Evolutionary conservation across 1,140 invertebrate genomes (phyloP), one percentile per base, ranked within the genome.

Genomic region (Saxidomus purpurata): DNA sequence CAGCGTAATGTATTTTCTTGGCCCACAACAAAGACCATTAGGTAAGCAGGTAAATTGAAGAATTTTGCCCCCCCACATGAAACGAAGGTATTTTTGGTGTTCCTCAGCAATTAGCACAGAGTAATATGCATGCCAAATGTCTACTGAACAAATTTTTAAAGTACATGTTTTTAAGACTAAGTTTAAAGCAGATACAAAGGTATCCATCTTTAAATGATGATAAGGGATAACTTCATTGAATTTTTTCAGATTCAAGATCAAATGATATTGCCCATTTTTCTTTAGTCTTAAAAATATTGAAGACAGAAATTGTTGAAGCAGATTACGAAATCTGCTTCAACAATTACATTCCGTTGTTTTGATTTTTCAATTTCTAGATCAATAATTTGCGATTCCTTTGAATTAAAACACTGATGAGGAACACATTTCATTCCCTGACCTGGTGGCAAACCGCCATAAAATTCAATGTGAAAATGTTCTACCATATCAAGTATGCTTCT

Each of bases 21-120:
- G 90, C n/a, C 77, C 90, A 34, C 19, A 43, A 9, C 80, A 52
- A 13, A 90, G 34, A n/a, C 90, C 89, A 90, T 86, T 85, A 1
- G 89, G 87, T 31, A 92, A 61, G 69, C 87, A 90, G 25, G 86
- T 90, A 69, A 89, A 92, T 47, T 92, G 77, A 90, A 87, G 91
- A 15, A 89, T 59, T 67, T 88, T 36, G 13, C 59, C 76, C 79
- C 85, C 77, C 89, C 87, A 92, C 15, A 55, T 17, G 47, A 93
- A 92, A 81, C 87, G 61, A 17, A 91, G 55, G 80, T 61, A 85
- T 47, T 90, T 92, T 47, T 69, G 40, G 43, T 90, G 31, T 47
- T 92, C 82, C 36, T 52, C 25, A 52, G 88, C 81, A 8, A 91
- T 79, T 19, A 22, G 25, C 13, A 92, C 71, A 52, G 69, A 59